Percentiles rank a stretch among this genome's conserved stretches.
phyloP scores from a whole-genome alignment of 2,888 invertebrate genomes.

The Sceliomorpha sp. region DNA sequence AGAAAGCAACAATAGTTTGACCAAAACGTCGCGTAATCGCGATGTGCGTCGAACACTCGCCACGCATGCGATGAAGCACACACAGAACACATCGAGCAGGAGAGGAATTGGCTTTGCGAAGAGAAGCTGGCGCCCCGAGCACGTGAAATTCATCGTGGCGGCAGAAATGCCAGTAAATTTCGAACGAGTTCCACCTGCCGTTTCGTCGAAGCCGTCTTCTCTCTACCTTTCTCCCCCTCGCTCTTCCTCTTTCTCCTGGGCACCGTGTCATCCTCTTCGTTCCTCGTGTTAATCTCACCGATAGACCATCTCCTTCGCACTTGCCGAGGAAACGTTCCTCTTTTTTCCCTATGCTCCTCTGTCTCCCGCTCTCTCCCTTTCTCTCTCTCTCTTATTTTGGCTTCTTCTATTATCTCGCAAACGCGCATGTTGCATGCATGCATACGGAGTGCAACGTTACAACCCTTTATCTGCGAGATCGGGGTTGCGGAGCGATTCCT shows the following conservation, averaged over 20 bases:
- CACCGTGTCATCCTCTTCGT: conserved; percentile 10
- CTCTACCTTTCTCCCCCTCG: conserved; percentile 28
- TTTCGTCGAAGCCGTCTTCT: conserved; percentile 53
- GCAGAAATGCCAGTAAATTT: conserved; percentile 71
- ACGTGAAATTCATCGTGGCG: conserved; percentile 61
- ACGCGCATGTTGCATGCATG: conserved; percentile 46
- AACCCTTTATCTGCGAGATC: conserved; percentile 57
- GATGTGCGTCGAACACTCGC: conserved; percentile 24
- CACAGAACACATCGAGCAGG: conserved; percentile 18
- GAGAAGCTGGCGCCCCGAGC: conserved; percentile 58
- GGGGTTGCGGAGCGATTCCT: conserved; percentile 56
- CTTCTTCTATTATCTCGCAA: conserved; percentile 53
- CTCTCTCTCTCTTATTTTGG: conserved; percentile 42
- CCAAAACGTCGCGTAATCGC: conserved; percentile 45
- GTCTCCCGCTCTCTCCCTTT: conserved; percentile 38
- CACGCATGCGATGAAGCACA: conserved; percentile 8
- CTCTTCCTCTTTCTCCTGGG: conserved; percentile 13
- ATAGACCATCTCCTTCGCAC: too few species aligned
- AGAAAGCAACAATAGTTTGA: conserved; percentile 34
- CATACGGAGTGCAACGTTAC: conserved; percentile 43
- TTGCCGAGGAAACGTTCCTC: too few species aligned
- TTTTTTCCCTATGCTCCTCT: conserved; percentile 17
- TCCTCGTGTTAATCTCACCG: too few species aligned
- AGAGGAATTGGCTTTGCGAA: too few species aligned
- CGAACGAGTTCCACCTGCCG: conserved; percentile 71